Evolutionary conservation across 1,140 invertebrate genomes (phyloP).

Genomic region (Drosophila arawakana): DNA sequence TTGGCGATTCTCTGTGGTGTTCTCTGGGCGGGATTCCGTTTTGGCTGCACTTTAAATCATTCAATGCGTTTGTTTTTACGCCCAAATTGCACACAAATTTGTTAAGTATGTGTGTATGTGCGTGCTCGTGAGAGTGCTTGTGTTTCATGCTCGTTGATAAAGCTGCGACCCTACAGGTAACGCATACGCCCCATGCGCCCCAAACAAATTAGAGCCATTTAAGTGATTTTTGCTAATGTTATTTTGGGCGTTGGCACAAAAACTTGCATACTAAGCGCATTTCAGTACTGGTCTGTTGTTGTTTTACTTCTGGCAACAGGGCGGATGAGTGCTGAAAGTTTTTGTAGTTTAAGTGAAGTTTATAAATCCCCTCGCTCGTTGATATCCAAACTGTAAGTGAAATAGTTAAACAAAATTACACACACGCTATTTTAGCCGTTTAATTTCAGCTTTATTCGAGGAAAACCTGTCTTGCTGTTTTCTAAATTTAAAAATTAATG

Average conservation of each 20-base stretch:
- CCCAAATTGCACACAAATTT: constrained; percentile 40
- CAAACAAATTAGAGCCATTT: constrained; percentile 51
- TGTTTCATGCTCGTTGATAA: neutral
- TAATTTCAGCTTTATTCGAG: neutral
- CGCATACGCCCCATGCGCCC: constrained; percentile 46
- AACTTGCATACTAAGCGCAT: constrained; percentile 43
- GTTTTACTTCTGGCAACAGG: constrained; percentile 4
- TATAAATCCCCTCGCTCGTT: constrained; percentile 10
- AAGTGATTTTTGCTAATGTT: constrained; percentile 56
- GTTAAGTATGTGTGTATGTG: constrained; percentile 20
- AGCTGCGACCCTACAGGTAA: constrained; percentile 26
- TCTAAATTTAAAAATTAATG: neutral
- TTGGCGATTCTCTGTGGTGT: constrained; percentile 21
- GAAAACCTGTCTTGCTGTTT: neutral
- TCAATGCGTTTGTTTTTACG: constrained; percentile 40
- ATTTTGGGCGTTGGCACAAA: constrained; percentile 42
- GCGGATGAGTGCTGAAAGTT: constrained; percentile 29
- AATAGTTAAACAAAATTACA: constrained; percentile 4
- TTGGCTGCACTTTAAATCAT: constrained; percentile 54
- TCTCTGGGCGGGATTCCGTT: constrained; percentile 26
- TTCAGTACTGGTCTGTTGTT: constrained; percentile 15
- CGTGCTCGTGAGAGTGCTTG: too few relatives aligned
- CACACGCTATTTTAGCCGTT: neutral
- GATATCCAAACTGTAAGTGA: constrained; percentile 2
- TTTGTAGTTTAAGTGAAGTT: constrained; percentile 11